Conservation (phyloP, 2,797 vertebrate species). For the Falco concolor region DNA sequence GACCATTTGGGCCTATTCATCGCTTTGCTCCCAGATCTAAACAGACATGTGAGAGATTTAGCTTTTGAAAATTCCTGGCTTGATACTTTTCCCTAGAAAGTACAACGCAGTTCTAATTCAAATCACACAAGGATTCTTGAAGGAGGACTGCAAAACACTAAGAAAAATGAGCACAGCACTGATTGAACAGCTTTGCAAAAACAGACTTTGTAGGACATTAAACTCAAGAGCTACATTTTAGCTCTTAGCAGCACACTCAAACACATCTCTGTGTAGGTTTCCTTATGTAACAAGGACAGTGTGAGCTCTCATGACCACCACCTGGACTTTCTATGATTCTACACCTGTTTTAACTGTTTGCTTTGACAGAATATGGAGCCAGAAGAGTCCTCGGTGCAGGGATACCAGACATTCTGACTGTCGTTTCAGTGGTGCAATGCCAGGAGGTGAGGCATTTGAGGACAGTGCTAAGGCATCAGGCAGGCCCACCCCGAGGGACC, state of each 20-base stretch:
- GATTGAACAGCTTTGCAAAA: background rate
- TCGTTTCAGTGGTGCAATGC: background rate
- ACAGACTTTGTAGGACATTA: background rate
- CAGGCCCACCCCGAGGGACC: background rate
- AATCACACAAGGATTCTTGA: background rate
- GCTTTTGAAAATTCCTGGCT: background rate
- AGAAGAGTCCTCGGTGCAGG: background rate
- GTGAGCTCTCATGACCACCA: background rate
- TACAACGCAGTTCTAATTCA: background rate
- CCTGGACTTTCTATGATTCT: background rate
- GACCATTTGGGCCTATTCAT: background rate
- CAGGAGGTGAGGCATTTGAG: background rate
- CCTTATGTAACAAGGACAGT: background rate
- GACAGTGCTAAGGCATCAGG: rapidly evolving
- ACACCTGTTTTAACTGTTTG: background rate
- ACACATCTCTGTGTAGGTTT: background rate
- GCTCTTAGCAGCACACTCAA: background rate
- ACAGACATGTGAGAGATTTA: background rate
- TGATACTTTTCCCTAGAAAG: background rate
- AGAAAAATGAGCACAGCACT: background rate
- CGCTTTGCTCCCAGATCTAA: background rate
- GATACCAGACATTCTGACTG: background rate
- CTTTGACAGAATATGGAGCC: background rate
- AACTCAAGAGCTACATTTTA: background rate
- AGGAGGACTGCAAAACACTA: background rate